Conservation (phyloP, 2,888 invertebrate species). For the Acronicta psi region DNA sequence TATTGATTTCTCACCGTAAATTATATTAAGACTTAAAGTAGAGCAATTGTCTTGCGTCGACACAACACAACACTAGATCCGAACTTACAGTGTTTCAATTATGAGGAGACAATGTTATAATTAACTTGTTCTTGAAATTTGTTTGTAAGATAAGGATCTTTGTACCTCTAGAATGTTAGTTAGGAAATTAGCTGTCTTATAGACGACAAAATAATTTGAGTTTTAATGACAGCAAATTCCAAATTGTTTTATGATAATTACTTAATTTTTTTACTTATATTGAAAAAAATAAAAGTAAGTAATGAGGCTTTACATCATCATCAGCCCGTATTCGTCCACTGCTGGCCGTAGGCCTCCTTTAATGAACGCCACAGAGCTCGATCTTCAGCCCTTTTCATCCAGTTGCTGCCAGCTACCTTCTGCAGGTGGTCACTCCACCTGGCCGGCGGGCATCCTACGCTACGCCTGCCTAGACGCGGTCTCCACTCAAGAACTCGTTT, state of each 20-base stretch:
- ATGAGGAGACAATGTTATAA: constrained; percentile 42
- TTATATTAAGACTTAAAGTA: constrained; percentile 72
- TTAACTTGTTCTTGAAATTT: constrained; percentile 38
- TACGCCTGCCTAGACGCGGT: no score
- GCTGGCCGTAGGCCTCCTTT: no score
- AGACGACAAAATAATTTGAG: constrained; percentile 36
- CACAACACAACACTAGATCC: constrained; percentile 53
- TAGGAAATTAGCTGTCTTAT: constrained; percentile 31
- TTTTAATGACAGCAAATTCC: constrained; percentile 20
- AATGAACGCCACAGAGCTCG: no score
- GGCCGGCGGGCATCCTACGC: no score
- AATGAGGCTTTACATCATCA: no score
- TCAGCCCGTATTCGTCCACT: no score
- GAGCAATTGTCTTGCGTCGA: constrained; percentile 74
- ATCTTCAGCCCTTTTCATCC: no score
- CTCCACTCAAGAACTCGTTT: no score
- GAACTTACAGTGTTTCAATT: constrained; percentile 63
- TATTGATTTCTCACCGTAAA: constrained; percentile 81
- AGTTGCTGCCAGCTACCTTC: no score
- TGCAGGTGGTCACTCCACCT: no score
- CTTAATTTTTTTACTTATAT: no score
- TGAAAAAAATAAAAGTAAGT: no score
- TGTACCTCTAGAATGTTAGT: constrained; percentile 26
- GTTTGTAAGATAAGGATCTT: constrained; percentile 46
- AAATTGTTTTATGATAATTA: not conserved